phyloP scores from a whole-genome alignment of 2,113 vertebrate species.

The Alectura lathami region DNA sequence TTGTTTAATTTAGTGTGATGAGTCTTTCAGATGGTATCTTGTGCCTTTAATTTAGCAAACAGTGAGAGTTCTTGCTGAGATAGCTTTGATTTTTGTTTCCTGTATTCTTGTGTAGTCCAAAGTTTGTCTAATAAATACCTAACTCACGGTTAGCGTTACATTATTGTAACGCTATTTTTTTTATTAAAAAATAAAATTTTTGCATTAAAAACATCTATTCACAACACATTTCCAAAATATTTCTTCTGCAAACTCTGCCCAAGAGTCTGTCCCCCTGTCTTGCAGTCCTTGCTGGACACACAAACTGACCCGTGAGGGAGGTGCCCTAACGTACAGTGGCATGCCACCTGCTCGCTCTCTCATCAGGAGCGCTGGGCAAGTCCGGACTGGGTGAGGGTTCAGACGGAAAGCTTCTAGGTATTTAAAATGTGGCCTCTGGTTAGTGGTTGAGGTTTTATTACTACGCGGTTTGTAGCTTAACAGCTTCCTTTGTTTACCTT shows the following conservation, averaged over 20 bases:
- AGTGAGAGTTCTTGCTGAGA: neutral
- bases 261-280: neutral
- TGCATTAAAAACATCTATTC: neutral
- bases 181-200: too few species aligned
- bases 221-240: fast-evolving
- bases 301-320: neutral
- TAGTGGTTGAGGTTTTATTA: neutral
- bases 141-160: neutral
- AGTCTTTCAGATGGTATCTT: neutral
- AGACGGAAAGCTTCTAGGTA: neutral
- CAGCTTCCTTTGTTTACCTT: neutral
- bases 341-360: neutral
- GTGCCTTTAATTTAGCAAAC: neutral
- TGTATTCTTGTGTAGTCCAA: neutral
- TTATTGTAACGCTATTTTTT: neutral
- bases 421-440: neutral
- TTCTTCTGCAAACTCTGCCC: neutral
- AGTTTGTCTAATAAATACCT: neutral
- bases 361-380: fast-evolving
- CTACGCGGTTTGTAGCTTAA: neutral
- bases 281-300: neutral
- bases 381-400: neutral
- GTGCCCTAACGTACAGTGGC: neutral
- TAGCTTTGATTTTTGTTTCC: neutral
- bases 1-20: neutral